Evolutionary conservation across 2,113 vertebrate genomes (phyloP), one percentile per base, ranked within the genome.

Genomic region (Brachyistius frenatus): DNA sequence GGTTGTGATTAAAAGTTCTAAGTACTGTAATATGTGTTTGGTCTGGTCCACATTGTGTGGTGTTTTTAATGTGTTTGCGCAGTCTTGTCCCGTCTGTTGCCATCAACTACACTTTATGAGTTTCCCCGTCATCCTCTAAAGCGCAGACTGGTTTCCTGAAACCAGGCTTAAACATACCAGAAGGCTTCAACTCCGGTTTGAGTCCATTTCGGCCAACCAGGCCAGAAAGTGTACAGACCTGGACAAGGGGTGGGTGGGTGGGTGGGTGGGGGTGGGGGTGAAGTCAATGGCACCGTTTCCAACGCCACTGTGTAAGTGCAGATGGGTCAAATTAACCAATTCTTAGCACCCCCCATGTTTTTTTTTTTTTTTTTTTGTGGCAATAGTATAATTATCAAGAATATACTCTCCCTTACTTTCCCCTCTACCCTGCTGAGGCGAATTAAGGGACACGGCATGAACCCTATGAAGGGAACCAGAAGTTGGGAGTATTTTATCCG

Each of bases 11-110:
- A 85, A 71, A 85, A 87, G 86, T 90, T 23, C 89, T 71, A 86
- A 92, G 92, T 93, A 93, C 92, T 92, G 92, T 93, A 93, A 80
- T 89, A 78, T 3, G 88, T 91, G 90, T 93, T 84, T 91, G 88
- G 88, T 93, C 87, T 91, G 85, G 88, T 91, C 84, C 77, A 89
- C 84, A 80, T 83, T 83, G 78, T 91, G 81, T 89, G 73, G 85
- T 93, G 90, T 90, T 89, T 73, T 80, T 77, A 73, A 86, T 61
- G 84, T 92, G 89, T 89, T 90, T 92, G 90, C 88, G 73, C 75
- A 81, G 90, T 93, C 87, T 90, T 11, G 92, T 92, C 89, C 83
- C 54, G 86, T 90, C 82, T 84, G 78, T 90, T 69, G 66, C 64
- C 89, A 90, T 89, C 53, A 73, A 84, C 61, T 72, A 76, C 78